Conservation (phyloP, 2,113 vertebrate species). For the Stomatorhinus ivindoensis region DNA sequence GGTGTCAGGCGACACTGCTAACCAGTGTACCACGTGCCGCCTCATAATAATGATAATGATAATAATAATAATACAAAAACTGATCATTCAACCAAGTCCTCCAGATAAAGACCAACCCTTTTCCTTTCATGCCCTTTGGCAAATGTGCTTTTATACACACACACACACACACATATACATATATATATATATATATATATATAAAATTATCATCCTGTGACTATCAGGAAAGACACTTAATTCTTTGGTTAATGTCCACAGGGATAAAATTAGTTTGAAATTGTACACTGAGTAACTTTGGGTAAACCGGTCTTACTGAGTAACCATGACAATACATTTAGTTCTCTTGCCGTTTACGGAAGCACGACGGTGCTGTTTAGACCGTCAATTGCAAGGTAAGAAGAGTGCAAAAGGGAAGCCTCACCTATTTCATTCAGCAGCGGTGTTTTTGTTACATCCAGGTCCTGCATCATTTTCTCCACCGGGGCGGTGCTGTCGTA, state of each 20-base stretch:
- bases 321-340: background rate
- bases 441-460: constrained; percentile 59
- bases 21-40: background rate
- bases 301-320: background rate
- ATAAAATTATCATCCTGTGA: background rate
- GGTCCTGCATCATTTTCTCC: constrained; percentile 57
- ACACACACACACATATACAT: too few relatives aligned
- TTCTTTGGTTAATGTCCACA: background rate
- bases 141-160: too few relatives aligned
- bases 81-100: background rate
- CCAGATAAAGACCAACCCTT: background rate
- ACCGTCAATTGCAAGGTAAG: background rate
- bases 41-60: background rate
- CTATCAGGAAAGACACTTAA: background rate
- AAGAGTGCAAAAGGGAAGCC: constrained; percentile 30
- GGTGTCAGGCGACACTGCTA: background rate
- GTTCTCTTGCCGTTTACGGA: background rate
- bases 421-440: constrained; percentile 75
- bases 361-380: background rate
- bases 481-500: constrained; percentile 71
- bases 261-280: background rate
- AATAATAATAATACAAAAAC: background rate
- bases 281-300: background rate
- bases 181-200: too few relatives aligned
- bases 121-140: too few relatives aligned